Conservation (phyloP, 37 sponge, comb jelly and placozoan species). For the Hormiphora californensis region DNA sequence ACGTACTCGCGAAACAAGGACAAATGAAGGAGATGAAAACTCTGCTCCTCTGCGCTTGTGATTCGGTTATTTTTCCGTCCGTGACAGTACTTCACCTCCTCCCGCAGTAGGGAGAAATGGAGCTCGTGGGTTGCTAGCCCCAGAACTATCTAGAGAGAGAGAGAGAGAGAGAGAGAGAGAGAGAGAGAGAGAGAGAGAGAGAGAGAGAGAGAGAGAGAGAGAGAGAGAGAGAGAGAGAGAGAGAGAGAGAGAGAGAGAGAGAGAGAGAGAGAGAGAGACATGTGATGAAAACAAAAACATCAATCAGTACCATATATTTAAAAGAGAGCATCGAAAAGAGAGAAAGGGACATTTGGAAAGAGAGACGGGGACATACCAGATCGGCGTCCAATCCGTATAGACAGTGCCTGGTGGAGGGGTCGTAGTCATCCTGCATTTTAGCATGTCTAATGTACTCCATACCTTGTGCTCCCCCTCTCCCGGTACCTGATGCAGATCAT, state of each 20-base stretch:
- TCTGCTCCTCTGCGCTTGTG: slow-evolving; percentile 68
- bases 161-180: background rate
- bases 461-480: slow-evolving; percentile 99
- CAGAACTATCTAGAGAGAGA: slow-evolving; percentile 76
- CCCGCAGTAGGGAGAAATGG: slow-evolving; percentile 90
- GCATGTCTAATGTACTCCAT: slow-evolving; percentile 94
- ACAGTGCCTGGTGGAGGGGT: slow-evolving; percentile 93
- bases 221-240: background rate
- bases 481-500: slow-evolving; percentile 70
- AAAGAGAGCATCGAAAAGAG: no score
- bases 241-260: background rate
- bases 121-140: slow-evolving; percentile 92
- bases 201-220: background rate
- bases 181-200: background rate
- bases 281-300: background rate
- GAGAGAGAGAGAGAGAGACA: background rate
- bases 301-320: background rate
- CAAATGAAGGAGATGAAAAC: slow-evolving; percentile 94
- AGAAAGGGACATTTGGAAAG: no score
- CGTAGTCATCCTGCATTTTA: slow-evolving; percentile 72
- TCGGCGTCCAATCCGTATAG: slow-evolving; percentile 99
- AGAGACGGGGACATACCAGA: slow-evolving; percentile 65
- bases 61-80: slow-evolving; percentile 66
- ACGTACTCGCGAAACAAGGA: slow-evolving; percentile 89
- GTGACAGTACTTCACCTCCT: slow-evolving; percentile 91